Conservation (phyloP, 2,888 invertebrate species). For the Camponotus fellah region DNA sequence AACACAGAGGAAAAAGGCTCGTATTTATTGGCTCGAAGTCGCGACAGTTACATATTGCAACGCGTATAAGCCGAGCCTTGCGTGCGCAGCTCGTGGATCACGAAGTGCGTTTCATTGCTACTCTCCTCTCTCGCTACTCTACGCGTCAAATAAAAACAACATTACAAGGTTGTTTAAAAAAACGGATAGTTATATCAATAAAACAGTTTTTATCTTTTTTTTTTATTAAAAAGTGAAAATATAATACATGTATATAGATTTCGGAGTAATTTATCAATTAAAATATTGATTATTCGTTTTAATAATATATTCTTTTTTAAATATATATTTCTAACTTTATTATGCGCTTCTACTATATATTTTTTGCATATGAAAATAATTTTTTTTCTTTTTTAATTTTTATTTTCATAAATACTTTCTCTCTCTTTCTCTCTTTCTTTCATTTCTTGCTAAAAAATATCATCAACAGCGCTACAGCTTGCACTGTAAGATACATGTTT, state of each 20-base stretch:
- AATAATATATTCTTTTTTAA: not conserved
- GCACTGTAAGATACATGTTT: not conserved
- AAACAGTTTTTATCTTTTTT: not conserved
- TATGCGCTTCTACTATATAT: not conserved
- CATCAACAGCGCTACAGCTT: not conserved
- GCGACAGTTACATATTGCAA: constrained; percentile 79
- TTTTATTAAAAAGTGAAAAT: not conserved
- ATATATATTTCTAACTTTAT: not conserved
- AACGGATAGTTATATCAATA: not conserved
- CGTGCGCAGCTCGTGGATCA: constrained; percentile 41
- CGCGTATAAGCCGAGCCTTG: constrained; percentile 58
- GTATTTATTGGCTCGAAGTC: constrained; percentile 74
- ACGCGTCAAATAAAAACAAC: constrained; percentile 6
- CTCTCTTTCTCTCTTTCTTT: not conserved
- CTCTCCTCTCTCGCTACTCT: constrained; percentile 14
- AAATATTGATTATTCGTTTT: not conserved
- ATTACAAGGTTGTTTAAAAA: not conserved
- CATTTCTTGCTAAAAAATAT: constrained; percentile 5
- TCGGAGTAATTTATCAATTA: not conserved
- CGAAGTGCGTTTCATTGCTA: constrained; percentile 51
- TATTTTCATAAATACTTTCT: not conserved
- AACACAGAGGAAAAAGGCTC: constrained; percentile 60
- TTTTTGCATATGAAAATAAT: not conserved
- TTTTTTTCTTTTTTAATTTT: not conserved
- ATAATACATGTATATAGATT: not conserved